Evolutionary conservation across 2,888 invertebrate genomes (phyloP).

Genomic region (Pecten maximus): DNA sequence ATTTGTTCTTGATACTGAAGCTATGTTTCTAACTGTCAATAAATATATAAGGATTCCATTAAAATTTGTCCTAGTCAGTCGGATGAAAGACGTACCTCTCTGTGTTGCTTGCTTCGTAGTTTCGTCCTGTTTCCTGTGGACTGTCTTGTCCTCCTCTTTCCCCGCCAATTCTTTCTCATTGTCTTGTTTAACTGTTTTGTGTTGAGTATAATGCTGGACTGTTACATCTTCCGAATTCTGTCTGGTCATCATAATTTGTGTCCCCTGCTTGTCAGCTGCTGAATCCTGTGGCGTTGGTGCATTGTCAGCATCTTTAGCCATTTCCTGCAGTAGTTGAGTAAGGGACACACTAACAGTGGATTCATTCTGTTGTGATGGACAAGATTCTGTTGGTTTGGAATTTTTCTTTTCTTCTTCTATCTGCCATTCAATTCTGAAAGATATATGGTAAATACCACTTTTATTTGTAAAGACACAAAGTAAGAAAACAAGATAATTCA

Average conservation of each 20-base stretch:
- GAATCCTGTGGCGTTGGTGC: not conserved
- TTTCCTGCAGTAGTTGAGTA: not conserved
- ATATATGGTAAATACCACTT: not conserved
- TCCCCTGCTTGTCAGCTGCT: not conserved
- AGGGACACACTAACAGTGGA: not conserved
- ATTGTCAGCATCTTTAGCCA: not conserved
- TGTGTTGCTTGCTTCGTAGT: not conserved
- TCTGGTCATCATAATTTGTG: not conserved
- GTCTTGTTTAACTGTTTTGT: not conserved
- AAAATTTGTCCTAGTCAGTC: too few species aligned
- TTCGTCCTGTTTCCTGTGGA: not conserved
- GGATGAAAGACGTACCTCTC: not conserved
- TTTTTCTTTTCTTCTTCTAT: not conserved
- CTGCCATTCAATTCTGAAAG: constrained; percentile 10
- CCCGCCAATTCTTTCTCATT: not conserved
- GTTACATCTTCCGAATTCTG: not conserved
- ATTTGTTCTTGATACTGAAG: too few species aligned
- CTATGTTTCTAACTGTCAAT: too few species aligned
- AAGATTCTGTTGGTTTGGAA: not conserved
- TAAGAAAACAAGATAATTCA: too few species aligned
- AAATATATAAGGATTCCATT: too few species aligned
- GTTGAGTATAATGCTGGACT: not conserved
- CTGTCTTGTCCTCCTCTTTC: not conserved
- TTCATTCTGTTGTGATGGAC: not conserved
- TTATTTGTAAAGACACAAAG: too few species aligned